Percentiles rank a stretch among this genome's conserved stretches.
Evolutionary conservation across 2,797 vertebrate genomes (phyloP).

Genomic region (Aphelocoma californica): DNA sequence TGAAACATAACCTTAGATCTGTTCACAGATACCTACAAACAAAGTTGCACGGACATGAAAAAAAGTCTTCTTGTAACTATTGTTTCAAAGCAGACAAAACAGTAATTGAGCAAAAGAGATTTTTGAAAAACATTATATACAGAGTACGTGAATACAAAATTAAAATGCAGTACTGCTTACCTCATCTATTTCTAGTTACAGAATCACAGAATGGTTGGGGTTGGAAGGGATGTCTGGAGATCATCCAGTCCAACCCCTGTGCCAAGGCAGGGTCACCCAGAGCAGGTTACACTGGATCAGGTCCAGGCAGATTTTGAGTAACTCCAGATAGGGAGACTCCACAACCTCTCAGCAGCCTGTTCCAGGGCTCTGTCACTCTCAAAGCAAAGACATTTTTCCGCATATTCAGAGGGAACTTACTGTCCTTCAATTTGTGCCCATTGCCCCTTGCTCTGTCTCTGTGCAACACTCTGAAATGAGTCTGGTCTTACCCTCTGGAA

Average conservation of each 20-base stretch:
- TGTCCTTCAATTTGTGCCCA: background rate
- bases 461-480: background rate
- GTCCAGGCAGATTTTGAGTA: fast-evolving
- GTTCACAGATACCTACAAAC: background rate
- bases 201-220: too few species aligned
- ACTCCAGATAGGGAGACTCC: background rate
- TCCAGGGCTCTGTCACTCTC: background rate
- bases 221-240: background rate
- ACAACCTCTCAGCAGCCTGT: background rate
- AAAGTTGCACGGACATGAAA: background rate
- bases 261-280: background rate
- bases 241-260: background rate
- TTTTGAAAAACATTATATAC: background rate
- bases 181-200: background rate
- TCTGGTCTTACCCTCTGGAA: background rate
- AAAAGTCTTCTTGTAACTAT: background rate
- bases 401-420: background rate
- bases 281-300: background rate
- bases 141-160: background rate
- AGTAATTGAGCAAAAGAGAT: background rate
- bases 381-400: background rate
- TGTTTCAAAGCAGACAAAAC: slow-evolving; percentile 1
- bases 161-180: background rate
- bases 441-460: background rate
- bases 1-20: slow-evolving; percentile 8